Evolutionary conservation across 2,797 vertebrate species (phyloP).

Genomic region (Lepus townsendii): DNA sequence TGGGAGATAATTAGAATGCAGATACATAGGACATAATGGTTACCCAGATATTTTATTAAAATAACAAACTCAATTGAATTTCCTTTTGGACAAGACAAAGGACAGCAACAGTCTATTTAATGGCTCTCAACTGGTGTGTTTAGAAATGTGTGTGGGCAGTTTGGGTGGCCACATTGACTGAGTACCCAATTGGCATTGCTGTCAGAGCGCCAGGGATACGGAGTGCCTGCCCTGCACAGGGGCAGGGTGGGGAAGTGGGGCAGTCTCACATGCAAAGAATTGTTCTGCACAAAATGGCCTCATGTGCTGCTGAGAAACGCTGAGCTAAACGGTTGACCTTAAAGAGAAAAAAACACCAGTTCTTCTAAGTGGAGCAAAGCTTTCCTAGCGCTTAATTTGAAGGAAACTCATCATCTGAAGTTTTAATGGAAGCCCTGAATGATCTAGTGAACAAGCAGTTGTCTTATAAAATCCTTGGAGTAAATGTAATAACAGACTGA

Average conservation of each 20-base stretch:
- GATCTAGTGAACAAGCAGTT: constrained; percentile 1
- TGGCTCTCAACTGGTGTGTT: not conserved
- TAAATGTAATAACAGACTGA: not conserved
- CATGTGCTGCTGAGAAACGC: constrained; percentile 35
- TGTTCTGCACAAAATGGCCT: not conserved
- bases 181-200: not conserved
- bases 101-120: not conserved
- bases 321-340: constrained; percentile 9
- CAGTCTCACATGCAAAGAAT: constrained; percentile 10
- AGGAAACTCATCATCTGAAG: not conserved
- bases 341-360: not conserved
- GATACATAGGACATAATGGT: not conserved
- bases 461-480: not conserved
- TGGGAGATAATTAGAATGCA: not conserved
- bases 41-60: constrained; percentile 14
- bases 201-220: not conserved
- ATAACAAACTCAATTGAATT: constrained; percentile 29
- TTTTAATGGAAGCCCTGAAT: constrained; percentile 14
- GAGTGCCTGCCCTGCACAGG: not conserved
- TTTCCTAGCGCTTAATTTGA: constrained; percentile 25
- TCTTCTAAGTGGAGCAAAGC: not conserved
- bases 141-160: constrained; percentile 19
- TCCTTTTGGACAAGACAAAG: constrained; percentile 30
- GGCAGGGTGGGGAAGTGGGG: not conserved
- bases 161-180: constrained; percentile 18